Evolutionary conservation across 2,888 invertebrate species (phyloP).

Genomic region (Poecilus cupreus): DNA sequence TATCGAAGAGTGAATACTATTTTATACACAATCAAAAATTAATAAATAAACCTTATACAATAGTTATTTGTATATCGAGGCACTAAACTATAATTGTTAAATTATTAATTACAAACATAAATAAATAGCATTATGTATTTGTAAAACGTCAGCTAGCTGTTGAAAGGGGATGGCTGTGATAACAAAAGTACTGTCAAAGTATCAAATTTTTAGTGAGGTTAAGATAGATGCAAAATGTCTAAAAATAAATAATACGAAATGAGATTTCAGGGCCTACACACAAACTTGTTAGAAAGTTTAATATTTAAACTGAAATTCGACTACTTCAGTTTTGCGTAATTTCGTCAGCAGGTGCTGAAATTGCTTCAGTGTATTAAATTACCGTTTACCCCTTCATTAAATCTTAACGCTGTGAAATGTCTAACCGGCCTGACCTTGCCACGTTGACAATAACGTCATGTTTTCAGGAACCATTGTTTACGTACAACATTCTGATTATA

Average conservation of each 20-base stretch:
- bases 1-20: no score
- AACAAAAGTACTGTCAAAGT: no score
- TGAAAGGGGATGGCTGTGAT: no score
- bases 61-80: no score
- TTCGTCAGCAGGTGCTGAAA: conserved; percentile 17
- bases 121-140: no score
- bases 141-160: no score
- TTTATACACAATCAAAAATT: no score
- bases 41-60: no score
- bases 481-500: conserved; percentile 30
- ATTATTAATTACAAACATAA: no score
- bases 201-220: no score
- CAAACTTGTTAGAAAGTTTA: conserved; percentile 14
- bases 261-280: background rate
- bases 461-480: conserved; percentile 31
- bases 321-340: background rate
- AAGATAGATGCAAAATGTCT: no score
- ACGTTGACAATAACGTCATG: conserved; percentile 35
- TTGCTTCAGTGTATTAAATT: conserved; percentile 36
- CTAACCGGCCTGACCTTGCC: background rate
- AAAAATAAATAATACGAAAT: background rate
- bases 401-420: background rate
- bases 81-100: no score
- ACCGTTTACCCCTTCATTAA: conserved; percentile 28
- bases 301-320: conserved; percentile 16